Percentiles rank a stretch among this genome's conserved stretches.
Conservation (phyloP, 2,888 invertebrate species). For the Pristionchus exspectatus region DNA sequence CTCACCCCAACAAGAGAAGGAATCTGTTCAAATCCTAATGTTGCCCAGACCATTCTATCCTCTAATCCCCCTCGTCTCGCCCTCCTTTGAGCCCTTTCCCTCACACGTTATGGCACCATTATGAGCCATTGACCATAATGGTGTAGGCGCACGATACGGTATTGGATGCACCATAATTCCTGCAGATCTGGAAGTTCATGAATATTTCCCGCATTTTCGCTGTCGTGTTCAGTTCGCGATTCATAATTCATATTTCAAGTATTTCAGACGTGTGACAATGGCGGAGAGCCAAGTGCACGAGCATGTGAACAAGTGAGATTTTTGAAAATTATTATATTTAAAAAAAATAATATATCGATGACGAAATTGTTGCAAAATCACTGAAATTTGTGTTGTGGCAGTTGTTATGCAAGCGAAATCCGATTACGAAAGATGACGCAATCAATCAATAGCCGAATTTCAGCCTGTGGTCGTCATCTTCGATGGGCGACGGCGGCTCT, state of each 20-base stretch:
- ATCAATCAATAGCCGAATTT: not conserved
- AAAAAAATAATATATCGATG: not conserved
- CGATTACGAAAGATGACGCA: not conserved
- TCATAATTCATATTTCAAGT: not conserved
- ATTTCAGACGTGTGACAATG: not conserved
- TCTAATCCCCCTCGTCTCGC: no score
- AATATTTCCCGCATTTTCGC: not conserved
- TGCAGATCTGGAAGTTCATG: not conserved
- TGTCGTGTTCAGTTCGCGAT: not conserved
- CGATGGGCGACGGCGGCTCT: not conserved
- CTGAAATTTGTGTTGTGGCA: not conserved
- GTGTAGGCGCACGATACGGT: not conserved
- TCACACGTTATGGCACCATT: not conserved
- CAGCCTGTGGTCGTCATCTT: not conserved
- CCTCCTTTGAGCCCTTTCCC: not conserved
- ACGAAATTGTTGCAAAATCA: not conserved
- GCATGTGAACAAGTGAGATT: not conserved
- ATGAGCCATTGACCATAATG: no score
- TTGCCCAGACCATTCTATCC: no score
- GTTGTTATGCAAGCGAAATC: not conserved
- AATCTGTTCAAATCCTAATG: no score
- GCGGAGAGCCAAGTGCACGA: constrained; percentile 13
- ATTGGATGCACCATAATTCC: not conserved
- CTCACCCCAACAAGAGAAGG: not conserved
- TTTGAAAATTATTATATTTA: not conserved